A percentile compares a stretch with the other conserved stretches of the same genome.
These are phyloP conservation scores for Otolemur crassicaudatus DNA, from an alignment of 2,797 vertebrate species.

Conservation along the genomic window DNA sequence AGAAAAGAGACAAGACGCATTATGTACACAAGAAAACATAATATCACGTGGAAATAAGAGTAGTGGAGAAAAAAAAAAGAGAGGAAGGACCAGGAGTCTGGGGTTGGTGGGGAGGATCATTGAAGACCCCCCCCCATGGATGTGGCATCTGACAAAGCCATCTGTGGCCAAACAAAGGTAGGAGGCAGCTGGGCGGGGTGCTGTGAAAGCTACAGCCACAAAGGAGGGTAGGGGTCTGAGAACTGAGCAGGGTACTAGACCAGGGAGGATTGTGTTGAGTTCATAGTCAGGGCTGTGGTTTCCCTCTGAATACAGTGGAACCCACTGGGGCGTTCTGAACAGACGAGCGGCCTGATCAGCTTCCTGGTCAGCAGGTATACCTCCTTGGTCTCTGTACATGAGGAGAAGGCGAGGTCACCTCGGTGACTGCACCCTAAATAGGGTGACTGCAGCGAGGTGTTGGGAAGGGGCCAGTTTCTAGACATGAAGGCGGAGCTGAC, in stretches of 20 bases:
- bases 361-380: background rate
- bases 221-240: background rate
- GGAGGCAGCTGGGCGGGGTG: background rate
- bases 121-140: no score
- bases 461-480: background rate
- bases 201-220: background rate
- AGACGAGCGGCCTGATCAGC: background rate
- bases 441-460: background rate
- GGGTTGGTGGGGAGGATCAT: background rate
- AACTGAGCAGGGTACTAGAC: background rate
- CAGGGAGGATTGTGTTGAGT: background rate
- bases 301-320: background rate
- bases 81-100: background rate
- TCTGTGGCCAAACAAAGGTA: no score
- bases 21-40: background rate
- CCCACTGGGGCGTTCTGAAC: background rate
- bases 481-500: background rate
- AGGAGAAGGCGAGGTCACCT: background rate
- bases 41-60: background rate
- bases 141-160: background rate
- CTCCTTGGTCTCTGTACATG: background rate
- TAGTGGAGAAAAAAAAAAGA: background rate
- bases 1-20: background rate
- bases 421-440: background rate
- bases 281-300: background rate